A percentile compares a stretch with the other conserved stretches of the same genome.
These are phyloP conservation scores for Lagorchestes hirsutus DNA, from an alignment of 2,797 vertebrate genomes.

Conservation along the genomic window DNA sequence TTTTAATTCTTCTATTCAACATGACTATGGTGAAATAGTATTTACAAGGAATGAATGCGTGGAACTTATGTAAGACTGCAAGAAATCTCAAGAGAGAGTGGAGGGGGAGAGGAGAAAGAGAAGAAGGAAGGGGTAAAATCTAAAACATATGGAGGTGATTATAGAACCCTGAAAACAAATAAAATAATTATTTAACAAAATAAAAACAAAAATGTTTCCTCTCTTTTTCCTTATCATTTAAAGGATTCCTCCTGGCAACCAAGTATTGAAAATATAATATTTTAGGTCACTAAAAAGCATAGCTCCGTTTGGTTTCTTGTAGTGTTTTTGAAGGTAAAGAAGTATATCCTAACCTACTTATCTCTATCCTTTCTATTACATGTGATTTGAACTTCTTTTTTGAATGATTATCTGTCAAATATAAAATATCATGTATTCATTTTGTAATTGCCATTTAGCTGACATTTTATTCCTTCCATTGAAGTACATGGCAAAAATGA, in stretches of 20 bases:
- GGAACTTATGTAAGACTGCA: too few relatives aligned
- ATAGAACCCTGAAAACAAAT: too few relatives aligned
- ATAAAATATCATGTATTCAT: background rate
- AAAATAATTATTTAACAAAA: too few relatives aligned
- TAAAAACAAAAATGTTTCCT: too few relatives aligned
- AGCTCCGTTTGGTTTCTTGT: background rate
- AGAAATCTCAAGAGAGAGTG: too few relatives aligned
- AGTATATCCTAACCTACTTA: background rate
- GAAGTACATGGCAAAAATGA: constrained; percentile 65
- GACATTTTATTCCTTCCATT: constrained; percentile 72
- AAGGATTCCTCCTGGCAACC: background rate
- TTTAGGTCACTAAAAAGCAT: background rate
- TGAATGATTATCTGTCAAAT: constrained; percentile 62
- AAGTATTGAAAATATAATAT: constrained; percentile 1
- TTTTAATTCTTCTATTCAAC: too few relatives aligned
- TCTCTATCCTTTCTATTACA: background rate
- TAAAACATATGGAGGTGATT: too few relatives aligned
- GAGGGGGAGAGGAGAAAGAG: too few relatives aligned
- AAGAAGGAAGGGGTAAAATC: too few relatives aligned
- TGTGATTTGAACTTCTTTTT: constrained; percentile 1
- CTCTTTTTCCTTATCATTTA: background rate
- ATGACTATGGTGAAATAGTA: too few relatives aligned
- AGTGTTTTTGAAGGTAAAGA: background rate
- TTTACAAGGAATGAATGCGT: too few relatives aligned
- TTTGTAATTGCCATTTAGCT: constrained; percentile 71